Percentiles rank a stretch among this genome's conserved stretches.
These are phyloP conservation scores for Drosophila navojoa DNA, from an alignment of 1,140 invertebrate species.

Conservation along the genomic window DNA sequence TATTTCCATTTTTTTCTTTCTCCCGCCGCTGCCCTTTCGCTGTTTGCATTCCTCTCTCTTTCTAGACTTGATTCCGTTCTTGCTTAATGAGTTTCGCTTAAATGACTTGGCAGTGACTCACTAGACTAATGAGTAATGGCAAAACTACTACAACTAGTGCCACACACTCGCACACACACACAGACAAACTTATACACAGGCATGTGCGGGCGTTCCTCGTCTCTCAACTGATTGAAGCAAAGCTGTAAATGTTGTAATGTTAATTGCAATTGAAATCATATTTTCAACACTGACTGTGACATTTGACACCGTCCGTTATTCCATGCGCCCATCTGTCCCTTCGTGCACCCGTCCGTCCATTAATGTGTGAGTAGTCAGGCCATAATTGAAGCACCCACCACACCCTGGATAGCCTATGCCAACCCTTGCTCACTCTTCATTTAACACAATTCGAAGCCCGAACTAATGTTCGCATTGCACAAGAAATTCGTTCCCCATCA, in stretches of 20 bases:
- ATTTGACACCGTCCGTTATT: conserved; percentile 50
- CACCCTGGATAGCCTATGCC: not conserved
- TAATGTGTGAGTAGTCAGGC: conserved; percentile 9
- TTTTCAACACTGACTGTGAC: conserved; percentile 53
- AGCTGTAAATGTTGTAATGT: conserved; percentile 48
- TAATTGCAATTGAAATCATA: conserved; percentile 59
- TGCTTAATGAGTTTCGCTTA: conserved; percentile 37
- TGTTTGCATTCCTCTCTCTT: too few relatives aligned
- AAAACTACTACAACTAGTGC: not conserved
- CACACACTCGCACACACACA: not conserved
- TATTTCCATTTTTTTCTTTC: not conserved
- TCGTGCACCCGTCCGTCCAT: too few relatives aligned
- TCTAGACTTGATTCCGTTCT: conserved; percentile 17
- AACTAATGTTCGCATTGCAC: not conserved
- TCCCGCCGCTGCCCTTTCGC: not conserved
- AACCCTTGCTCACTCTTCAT: not conserved
- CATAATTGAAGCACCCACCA: conserved; percentile 11
- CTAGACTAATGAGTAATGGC: conserved; percentile 32
- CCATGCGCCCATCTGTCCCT: too few relatives aligned
- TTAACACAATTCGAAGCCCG: not conserved
- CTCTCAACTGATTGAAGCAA: conserved; percentile 27
- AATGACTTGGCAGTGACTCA: conserved; percentile 39
- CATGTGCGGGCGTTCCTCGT: conserved; percentile 3
- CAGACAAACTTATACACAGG: not conserved
- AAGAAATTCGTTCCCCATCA: too few relatives aligned